phyloP scores from a whole-genome alignment of 1,140 invertebrate species.

The Dendroctonus ponderosae region DNA sequence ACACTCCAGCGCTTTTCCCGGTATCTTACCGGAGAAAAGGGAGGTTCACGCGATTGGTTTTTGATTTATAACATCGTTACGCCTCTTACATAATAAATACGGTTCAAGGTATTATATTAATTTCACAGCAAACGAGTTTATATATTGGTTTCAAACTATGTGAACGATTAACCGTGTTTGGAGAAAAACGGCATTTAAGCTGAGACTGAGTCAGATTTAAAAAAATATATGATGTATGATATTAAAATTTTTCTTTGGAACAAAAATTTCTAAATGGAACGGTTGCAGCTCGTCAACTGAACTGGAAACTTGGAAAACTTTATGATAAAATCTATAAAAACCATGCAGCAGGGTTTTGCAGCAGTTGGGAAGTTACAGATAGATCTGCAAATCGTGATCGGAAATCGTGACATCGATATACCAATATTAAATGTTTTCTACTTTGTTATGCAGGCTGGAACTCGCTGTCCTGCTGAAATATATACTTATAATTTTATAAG shows the following conservation, averaged over 20 bases:
- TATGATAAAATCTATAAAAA: background rate
- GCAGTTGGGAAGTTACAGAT: constrained; percentile 30
- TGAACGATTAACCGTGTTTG: too few species aligned
- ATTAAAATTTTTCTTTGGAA: background rate
- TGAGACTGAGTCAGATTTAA: too few species aligned
- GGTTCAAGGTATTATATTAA: constrained; percentile 19
- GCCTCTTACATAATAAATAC: constrained; percentile 21
- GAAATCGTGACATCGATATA: constrained; percentile 48
- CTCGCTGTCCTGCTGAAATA: constrained; percentile 44
- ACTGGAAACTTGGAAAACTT: background rate
- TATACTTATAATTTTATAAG: constrained; percentile 49
- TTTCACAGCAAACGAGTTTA: constrained; percentile 20
- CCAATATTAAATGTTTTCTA: constrained; percentile 50
- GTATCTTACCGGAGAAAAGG: constrained; percentile 25
- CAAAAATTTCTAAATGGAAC: constrained; percentile 1
- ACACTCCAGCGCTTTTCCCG: constrained; percentile 18
- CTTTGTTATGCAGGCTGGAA: constrained; percentile 21
- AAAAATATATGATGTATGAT: background rate
- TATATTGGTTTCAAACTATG: too few species aligned
- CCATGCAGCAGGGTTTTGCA: constrained; percentile 6
- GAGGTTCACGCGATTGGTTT: constrained; percentile 22
- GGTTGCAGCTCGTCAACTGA: background rate
- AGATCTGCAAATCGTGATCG: constrained; percentile 43
- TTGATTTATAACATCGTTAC: constrained; percentile 28
- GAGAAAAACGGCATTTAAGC: too few species aligned